Evolutionary conservation across 2,113 vertebrate species (phyloP).

Genomic region (Pelusios castaneus): DNA sequence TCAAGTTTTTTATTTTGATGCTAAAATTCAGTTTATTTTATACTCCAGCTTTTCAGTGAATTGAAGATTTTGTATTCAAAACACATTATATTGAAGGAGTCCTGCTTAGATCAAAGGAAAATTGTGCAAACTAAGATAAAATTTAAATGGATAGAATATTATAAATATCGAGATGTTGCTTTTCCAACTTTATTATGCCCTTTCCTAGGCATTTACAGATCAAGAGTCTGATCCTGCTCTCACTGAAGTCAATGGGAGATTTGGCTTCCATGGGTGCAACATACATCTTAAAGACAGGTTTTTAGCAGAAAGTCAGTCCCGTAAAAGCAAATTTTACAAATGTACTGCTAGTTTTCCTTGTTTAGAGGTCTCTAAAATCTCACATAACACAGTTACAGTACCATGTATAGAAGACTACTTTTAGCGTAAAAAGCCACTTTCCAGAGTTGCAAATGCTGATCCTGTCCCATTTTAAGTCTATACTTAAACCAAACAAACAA

Average conservation of each 20-base stretch:
- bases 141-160: background rate
- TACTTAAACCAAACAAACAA: background rate
- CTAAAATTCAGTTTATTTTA: background rate
- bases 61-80: background rate
- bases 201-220: background rate
- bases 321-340: background rate
- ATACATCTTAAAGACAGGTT: background rate
- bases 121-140: background rate
- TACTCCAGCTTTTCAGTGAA: background rate
- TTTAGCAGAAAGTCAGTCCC: background rate
- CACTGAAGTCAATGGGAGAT: background rate
- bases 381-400: accelerated
- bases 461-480: background rate
- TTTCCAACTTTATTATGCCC: background rate
- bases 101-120: background rate
- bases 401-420: background rate
- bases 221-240: background rate
- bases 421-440: background rate
- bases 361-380: background rate
- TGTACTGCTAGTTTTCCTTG: background rate
- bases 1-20: background rate
- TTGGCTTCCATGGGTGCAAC: background rate
- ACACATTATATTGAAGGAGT: background rate
- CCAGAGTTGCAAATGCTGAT: background rate
- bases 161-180: background rate